Base-by-base conservation (phyloP, 2,888 invertebrate genomes). In the Cybosia mesomella region DNA sequence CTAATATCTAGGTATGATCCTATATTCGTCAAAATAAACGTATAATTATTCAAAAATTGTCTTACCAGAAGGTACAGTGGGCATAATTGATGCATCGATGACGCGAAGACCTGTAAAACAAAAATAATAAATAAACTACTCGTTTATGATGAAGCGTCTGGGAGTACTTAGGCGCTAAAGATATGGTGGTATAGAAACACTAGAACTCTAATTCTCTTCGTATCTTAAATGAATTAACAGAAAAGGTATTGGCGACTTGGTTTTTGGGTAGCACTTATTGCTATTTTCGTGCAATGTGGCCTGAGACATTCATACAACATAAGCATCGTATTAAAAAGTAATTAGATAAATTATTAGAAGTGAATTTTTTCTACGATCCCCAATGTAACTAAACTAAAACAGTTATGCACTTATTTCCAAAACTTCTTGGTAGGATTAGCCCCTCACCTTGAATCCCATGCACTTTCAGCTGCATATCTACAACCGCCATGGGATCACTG, bases 401-500 rank as follows among this genome's bases (percentile, higher is more conserved):
- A 18, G 5, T 18, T 18, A 5, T 18, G 4, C 18, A 1, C 18
- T 7, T 43, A 43, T 43, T 43, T 43, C 7, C 43, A 18, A 18
- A 43, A 43, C 18, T 43, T 43, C 18, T 43, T 7, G 18, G 4
- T 7, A 18, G 22, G 13, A 13, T 24, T 0, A 28, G 4, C 22
- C n/a, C 18, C 94, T 84, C 86, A 87, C 96, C 96, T 72, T 92
- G 88, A 61, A 97, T 91, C 0, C 97, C 97, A 77, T 96, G 92
- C 0, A 97, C 96, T 77, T 89, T 94, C 0, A 98, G 91, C 85
- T 96, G 95, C 70, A 96, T 95, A 87, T 97, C 96, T 0, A 98
- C 97, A 0, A 98, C 98, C 0, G 97, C 97, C 94, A 96, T 94
- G 0, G 96, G 96, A 87, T 98, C 98, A 0, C 91, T 91, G 0